Base-by-base conservation (phyloP, 2,113 vertebrate genomes). In the Tetrao urogallus region DNA sequence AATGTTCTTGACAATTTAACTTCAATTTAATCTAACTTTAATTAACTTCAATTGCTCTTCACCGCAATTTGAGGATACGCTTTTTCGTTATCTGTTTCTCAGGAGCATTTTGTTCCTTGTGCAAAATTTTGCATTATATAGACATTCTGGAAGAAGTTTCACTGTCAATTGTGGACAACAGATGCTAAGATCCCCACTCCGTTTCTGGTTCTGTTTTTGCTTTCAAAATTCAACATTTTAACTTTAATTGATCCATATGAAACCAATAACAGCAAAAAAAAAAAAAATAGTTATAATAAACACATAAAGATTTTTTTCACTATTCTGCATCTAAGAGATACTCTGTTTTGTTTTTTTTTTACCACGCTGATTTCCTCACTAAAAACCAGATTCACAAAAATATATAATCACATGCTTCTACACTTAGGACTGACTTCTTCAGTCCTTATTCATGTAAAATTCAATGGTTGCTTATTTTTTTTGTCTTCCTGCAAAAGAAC, bases 161-260 rank as follows among this genome's bases (percentile, higher is more conserved):
- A 25, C 22, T 63, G 43, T 50, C 73, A 64, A 71, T 32, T 64
- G 66, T 28, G 40, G 80, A 81, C 32, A 86, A 48, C 88, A 96
- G 61, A 88, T 88, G 90, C 52, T 72, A 42, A 50, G 57, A 83
- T 73, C 90, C 66, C 77, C 70, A 71, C 90, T 86, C 52, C 47
- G 14, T 25, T 78, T 77, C 76, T 86, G 24, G 21, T 64, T 89
- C 43, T 78, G n/a, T 81, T 93, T 92, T 69, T 52, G 52, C 52
- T 86, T 90, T 56, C 73, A 72, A 92, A 93, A 86, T 52, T 45
- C 25, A 83, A 27, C 12, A 15, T 82, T 84, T 93, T 54, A 76
- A 66, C n/a, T 89, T 89, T 71, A 5, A 43, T 86, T 91, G 67
- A 74, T 69, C 19, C n/a, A 28, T 66, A 32, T 34, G 8, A 82